Evolutionary conservation across 2,113 vertebrate genomes (phyloP).

Genomic region (Oryctolagus cuniculus): mOryCun1.1 NC_091438.1:106179001-106179500

Average conservation of each 20-base stretch:
- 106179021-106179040: neutral
- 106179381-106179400: neutral
- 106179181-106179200: neutral
- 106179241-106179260: neutral
- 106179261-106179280: neutral
- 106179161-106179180: too few relatives aligned
- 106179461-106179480: neutral
- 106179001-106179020: neutral
- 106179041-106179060: neutral
- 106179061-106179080: slow-evolving; percentile 17
- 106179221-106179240: neutral
- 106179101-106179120: neutral
- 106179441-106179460: neutral
- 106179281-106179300: neutral
- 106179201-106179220: neutral
- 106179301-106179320: neutral
- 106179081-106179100: slow-evolving; percentile 1
- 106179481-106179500: neutral
- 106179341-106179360: neutral
- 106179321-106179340: neutral
- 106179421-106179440: neutral
- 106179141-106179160: neutral
- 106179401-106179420: neutral
- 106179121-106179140: neutral
- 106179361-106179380: neutral